Evolutionary conservation across 2,113 vertebrate genomes (phyloP).

Genomic region (Podocnemis expansa): DNA sequence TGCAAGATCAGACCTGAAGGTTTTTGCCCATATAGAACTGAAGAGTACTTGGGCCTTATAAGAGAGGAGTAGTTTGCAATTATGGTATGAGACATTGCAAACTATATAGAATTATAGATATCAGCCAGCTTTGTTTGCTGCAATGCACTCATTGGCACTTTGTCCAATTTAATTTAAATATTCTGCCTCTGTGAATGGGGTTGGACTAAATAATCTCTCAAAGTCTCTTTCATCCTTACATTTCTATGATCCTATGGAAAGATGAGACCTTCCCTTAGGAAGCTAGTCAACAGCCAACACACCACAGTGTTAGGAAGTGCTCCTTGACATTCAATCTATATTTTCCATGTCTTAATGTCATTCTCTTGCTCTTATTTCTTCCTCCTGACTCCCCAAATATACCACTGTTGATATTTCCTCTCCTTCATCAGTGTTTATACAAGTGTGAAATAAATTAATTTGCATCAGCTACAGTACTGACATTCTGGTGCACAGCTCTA

Average conservation of each 20-base stretch:
- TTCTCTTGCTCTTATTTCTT: neutral
- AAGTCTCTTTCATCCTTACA: neutral
- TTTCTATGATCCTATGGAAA: neutral
- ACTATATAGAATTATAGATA: neutral
- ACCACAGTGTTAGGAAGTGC: neutral
- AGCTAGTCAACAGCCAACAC: neutral
- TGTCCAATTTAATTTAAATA: neutral
- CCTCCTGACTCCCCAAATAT: neutral
- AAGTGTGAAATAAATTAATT: conserved; percentile 66
- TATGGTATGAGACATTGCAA: accelerated
- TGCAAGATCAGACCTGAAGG: neutral
- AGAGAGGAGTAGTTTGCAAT: neutral
- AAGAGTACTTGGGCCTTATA: neutral
- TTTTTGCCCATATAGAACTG: neutral
- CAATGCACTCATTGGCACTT: neutral
- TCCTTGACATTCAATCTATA: neutral
- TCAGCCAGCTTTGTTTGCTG: neutral
- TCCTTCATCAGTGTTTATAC: neutral
- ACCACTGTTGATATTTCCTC: neutral
- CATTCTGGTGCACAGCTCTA: conserved; percentile 71
- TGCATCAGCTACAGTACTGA: conserved; percentile 70
- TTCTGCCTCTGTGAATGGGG: neutral
- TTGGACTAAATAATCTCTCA: neutral
- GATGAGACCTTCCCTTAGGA: neutral
- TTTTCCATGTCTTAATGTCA: neutral